Evolutionary conservation across 1,140 invertebrate genomes (phyloP), one percentile per base, ranked within the genome.

Genomic region (Procambarus clarkii): DNA sequence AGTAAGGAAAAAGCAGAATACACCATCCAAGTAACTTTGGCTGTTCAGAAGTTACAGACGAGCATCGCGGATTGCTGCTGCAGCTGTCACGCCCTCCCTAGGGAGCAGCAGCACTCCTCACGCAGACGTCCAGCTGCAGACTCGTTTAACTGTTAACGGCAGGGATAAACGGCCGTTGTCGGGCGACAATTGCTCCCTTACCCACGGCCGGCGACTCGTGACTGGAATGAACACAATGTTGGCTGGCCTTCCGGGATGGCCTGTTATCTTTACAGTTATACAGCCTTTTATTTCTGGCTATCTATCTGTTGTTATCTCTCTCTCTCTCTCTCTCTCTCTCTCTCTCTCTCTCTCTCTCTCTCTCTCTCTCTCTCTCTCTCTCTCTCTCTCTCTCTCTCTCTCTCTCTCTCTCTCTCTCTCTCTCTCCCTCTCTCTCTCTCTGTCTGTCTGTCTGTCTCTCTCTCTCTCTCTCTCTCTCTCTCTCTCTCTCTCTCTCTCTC

Each of bases 361-460:
- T 54, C 50, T 54, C 0, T 54, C 50, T 54, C 0, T 54, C 50
- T 54, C 50, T 54, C 50, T 54, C 50, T 54, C 50, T 54, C 50
- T 54, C 50, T 54, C 50, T 3, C 50, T 3, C 50, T 3, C 50
- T 54, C 50, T 54, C 50, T 54, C 50, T 54, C 50, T 54, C 50
- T 54, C 50, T 54, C 76, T 77, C 79, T 77, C 76, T 77, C 76
- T 77, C 76, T 77, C 76, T 77, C 76, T 77, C 24, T 77, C 76
- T 77, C 1, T 77, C 24, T 64, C 9, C 21, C 60, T 64, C 18
- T 64, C 11, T 64, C 18, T 64, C 2, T 78, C 79, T 77, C 13
- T 34, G 0, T 34, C 34, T 34, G 0, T 34, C 34, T 24, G 0
- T 77, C 24, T 34, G 0, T 2, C 3, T 77, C n/a, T 77, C 21